Conservation (phyloP, 1,140 invertebrate genomes). For the Hypsibius dujardini region DNA sequence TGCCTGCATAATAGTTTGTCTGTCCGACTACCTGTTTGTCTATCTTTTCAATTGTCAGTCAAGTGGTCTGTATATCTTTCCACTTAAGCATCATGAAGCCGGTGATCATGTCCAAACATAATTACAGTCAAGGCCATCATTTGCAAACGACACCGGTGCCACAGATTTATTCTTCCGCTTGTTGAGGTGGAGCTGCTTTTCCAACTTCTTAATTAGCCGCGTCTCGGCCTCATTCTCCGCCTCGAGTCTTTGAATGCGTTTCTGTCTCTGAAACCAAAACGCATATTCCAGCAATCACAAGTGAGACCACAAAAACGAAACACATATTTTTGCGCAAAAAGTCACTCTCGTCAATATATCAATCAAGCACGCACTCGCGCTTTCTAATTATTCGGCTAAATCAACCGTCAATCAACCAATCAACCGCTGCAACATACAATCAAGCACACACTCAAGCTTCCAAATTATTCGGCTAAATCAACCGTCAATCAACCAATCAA, state of each 20-base stretch:
- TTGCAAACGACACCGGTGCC: slow-evolving; percentile 50
- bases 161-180: slow-evolving; percentile 53
- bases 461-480: neutral
- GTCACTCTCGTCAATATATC: neutral
- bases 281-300: neutral
- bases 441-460: neutral
- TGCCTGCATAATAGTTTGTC: neutral
- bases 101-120: slow-evolving; percentile 27
- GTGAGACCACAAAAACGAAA: neutral
- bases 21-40: neutral
- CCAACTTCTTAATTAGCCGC: slow-evolving; percentile 53
- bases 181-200: slow-evolving; percentile 64
- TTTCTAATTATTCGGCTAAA: neutral
- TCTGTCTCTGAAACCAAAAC: slow-evolving; percentile 34
- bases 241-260: slow-evolving; percentile 44
- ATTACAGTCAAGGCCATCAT: slow-evolving; percentile 71
- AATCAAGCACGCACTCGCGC: neutral
- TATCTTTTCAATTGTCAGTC: neutral
- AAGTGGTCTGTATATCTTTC: neutral
- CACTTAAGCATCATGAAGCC: neutral
- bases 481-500: neutral
- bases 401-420: neutral
- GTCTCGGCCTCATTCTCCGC: slow-evolving; percentile 61
- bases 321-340: neutral
- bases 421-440: neutral